Evolutionary conservation across 2,888 invertebrate genomes (phyloP), one percentile per base, ranked within the genome.

Genomic region (Antitype chi): DNA sequence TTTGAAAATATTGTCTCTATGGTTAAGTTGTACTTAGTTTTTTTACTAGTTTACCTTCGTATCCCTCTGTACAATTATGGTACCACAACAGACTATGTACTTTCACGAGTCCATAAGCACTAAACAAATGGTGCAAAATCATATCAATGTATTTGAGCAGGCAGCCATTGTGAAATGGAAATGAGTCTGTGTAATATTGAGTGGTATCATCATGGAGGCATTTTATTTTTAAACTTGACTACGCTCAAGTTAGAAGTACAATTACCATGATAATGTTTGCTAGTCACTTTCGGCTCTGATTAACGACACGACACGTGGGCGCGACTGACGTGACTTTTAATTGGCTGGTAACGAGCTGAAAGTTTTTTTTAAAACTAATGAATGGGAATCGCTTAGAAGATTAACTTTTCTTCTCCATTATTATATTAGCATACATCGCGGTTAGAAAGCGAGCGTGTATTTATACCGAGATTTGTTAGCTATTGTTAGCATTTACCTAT

Each of bases 361-460:
- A 95, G 93, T 95, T 94, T 93, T 91, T 91, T 73, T 91, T 85
- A 92, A 92, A 94, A 94, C 94, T 94, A 95, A 94, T 94, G 92
- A 91, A 91, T 94, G 93, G 90, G 92, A 93, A 91, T 92, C 90
- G 87, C 83, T 89, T 85, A 91, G 89, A 89, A 91, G 90, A 91
- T 91, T 87, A 91, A 88, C 91, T 91, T 89, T 87, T 90, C 89
- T 91, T 90, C 88, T 89, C 89, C 86, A 92, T 93, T 93, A 93
- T 93, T 92, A 90, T 92, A 91, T 90, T 84, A 88, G 84, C 87
- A 87, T 89, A 85, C 84, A 88, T 89, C 89, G 86, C 76, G 66
- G 62, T 90, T 94, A 95, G 95, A 95, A 95, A 95, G 95, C 91
- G 92, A 94, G 89, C 88, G 91, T 90, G 87, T 84, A 83, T 88